Evolutionary conservation across 1,140 invertebrate species (phyloP).

Genomic region (Lasioglossum baleicum): DNA sequence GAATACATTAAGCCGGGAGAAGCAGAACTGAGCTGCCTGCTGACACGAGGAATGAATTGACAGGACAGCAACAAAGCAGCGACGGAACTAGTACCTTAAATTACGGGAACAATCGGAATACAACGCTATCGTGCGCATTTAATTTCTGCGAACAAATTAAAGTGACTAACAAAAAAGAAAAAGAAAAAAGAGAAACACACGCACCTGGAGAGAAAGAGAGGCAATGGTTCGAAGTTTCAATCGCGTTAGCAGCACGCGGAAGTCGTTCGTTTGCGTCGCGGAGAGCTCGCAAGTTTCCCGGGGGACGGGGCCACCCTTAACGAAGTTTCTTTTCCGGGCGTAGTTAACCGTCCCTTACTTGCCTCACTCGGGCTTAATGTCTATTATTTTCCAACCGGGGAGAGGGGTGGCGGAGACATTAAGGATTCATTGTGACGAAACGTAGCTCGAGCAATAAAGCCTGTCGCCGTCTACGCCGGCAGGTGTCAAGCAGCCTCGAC

Average conservation of each 20-base stretch:
- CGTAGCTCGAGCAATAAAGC: neutral
- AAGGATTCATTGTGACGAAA: constrained; percentile 23
- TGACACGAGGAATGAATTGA: neutral
- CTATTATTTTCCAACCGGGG: neutral
- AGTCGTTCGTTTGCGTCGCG: constrained; percentile 2
- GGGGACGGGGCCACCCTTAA: neutral
- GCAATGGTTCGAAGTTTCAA: constrained; percentile 1
- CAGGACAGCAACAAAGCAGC: neutral
- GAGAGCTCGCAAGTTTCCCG: too few species aligned
- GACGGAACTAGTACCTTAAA: neutral
- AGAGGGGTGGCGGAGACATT: neutral
- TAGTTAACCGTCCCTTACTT: neutral
- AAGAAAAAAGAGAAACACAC: neutral
- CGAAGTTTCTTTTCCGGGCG: neutral
- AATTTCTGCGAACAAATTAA: too few species aligned
- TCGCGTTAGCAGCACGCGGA: neutral
- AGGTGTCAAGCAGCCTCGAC: constrained; percentile 10
- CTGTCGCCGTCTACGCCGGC: neutral
- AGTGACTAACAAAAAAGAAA: neutral
- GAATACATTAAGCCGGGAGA: neutral
- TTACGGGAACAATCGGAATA: too few species aligned
- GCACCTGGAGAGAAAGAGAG: neutral
- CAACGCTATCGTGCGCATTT: neutral
- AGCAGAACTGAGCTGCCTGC: neutral
- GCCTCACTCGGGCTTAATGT: neutral